A percentile compares a stretch with the other conserved stretches of the same genome.
Evolutionary conservation across 2,113 vertebrate species (phyloP).

Genomic region (Dinomys branickii): DNA sequence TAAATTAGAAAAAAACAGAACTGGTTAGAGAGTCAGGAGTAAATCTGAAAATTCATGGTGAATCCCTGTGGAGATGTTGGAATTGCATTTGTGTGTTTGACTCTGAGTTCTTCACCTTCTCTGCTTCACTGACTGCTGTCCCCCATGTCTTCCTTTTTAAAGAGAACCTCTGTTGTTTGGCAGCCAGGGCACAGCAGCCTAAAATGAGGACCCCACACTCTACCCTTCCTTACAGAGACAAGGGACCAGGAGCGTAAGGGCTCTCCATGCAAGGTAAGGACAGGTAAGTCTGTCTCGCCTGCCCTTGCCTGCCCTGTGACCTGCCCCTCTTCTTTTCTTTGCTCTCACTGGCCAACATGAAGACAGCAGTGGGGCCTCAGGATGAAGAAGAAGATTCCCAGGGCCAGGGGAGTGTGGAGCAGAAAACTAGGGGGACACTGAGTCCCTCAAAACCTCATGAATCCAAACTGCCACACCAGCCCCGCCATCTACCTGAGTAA

Average conservation of each 20-base stretch:
- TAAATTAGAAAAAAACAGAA: too few species aligned
- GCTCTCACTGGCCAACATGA: not conserved
- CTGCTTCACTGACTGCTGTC: not conserved
- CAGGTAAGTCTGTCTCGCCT: not conserved
- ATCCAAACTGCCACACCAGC: not conserved
- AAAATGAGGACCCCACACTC: not conserved
- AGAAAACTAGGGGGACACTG: not conserved
- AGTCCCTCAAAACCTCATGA: not conserved
- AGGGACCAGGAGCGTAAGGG: not conserved
- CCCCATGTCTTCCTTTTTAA: not conserved
- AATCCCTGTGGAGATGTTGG: not conserved
- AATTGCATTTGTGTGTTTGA: not conserved
- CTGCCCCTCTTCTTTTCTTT: not conserved
- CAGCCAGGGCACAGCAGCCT: not conserved
- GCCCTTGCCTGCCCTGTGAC: not conserved
- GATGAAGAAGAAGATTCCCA: not conserved
- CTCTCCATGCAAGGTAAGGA: not conserved
- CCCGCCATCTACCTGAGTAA: fast-evolving
- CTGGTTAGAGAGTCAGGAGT: not conserved
- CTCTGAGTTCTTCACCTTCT: not conserved
- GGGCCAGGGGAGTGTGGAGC: not conserved
- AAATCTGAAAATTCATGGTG: not conserved
- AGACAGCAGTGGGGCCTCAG: not conserved
- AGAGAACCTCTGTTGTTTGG: not conserved
- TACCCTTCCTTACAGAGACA: not conserved